Base-by-base conservation (phyloP, 2,888 invertebrate species). In the Lamproptera curius region DNA sequence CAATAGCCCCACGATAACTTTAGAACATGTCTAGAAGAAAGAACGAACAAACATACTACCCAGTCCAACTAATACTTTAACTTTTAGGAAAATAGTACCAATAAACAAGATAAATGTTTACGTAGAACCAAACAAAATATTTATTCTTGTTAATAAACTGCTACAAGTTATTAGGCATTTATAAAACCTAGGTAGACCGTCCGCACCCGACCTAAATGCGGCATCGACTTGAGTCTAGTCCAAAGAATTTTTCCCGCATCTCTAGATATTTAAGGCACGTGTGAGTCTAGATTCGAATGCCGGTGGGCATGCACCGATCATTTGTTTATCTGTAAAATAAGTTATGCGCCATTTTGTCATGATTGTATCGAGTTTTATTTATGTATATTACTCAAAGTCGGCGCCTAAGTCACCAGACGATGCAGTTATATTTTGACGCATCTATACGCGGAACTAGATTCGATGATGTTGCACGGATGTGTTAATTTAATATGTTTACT, bases 161-260 rank as follows among this genome's bases (percentile, higher is more conserved):
- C n/a, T n/a, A n/a, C n/a, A n/a, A n/a, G n/a, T n/a, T n/a, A n/a
- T n/a, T 9, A 28, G 10, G 28, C n/a, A 28, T 28, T 8, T 28
- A 28, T 28, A 39, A n/a, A 31, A 43, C 34, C 39, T 70, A 66
- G 73, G 73, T 66, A 56, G 58, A 59, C 57, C 61, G n/a, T n/a
- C n/a, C n/a, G n/a, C n/a, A n/a, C n/a, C n/a, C n/a, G n/a, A n/a
- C n/a, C n/a, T n/a, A n/a, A n/a, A n/a, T n/a, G n/a, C n/a, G n/a
- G n/a, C n/a, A n/a, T n/a, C 65, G 58, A 63, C 60, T 57, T 57
- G 61, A 62, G 63, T 62, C 64, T 56, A 67, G 64, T 69, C 65
- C 61, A 52, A 61, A n/a, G n/a, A n/a, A n/a, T n/a, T n/a, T n/a
- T n/a, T n/a, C n/a, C n/a, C n/a, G n/a, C n/a, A n/a, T n/a, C n/a